Evolutionary conservation across 2,888 invertebrate genomes (phyloP), one percentile per base, ranked within the genome.

Genomic region (Scaptodrosophila latifasciaeformis): DNA sequence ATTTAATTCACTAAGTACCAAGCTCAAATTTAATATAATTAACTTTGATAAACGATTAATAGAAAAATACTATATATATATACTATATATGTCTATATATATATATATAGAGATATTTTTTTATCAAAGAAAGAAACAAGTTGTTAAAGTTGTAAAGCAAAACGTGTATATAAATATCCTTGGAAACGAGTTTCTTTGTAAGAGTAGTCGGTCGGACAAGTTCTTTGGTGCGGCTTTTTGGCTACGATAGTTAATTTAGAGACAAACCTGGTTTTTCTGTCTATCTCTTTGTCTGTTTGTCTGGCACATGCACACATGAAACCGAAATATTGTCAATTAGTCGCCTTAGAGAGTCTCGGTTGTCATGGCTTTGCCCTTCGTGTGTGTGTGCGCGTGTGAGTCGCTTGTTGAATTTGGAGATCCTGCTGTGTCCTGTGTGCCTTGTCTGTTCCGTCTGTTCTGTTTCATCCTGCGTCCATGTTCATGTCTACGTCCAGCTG

Each of bases 221-320:
- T n/a, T n/a, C n/a, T 53, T 58, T 47, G 59, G 27, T 71, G 53
- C 17, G 54, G 63, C 58, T 66, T 65, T 68, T 59, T 53, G 52
- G 21, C 44, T 50, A 65, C 63, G 54, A 66, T 63, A 62, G 66
- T 71, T 69, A 60, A 78, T 78, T 79, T 76, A 58, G 53, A 62
- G 67, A 76, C 79, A 76, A 78, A n/a, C n/a, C n/a, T n/a, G n/a
- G n/a, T n/a, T n/a, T n/a, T n/a, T n/a, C n/a, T n/a, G n/a, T n/a
- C n/a, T n/a, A n/a, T n/a, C n/a, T n/a, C n/a, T 75, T 69, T 69
- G 59, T 61, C 72, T 68, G 63, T 63, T 24, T 24, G 24, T 24
- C 24, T 15, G 40, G 40, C 24, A 47, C 29, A 35, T 9, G 37
- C 17, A 27, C 15, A 45, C 30, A 17, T 30, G 46, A 37, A 9